These are phyloP conservation scores for Callionymus lyra DNA, from an alignment of 2,113 vertebrate genomes.

Conservation along the genomic window DNA sequence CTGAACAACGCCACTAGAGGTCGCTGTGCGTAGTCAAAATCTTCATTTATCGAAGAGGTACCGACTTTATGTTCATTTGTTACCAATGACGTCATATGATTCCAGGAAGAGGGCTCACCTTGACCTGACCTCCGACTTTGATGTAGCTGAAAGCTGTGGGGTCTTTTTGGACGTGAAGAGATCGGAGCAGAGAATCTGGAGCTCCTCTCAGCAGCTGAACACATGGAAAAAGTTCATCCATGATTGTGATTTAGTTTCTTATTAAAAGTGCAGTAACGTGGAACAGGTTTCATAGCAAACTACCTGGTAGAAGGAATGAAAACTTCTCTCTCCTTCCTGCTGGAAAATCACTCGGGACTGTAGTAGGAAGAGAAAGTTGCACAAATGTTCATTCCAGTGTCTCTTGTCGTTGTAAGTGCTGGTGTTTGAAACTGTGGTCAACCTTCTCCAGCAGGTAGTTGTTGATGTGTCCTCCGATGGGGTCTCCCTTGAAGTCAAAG, in stretches of 20 bases:
- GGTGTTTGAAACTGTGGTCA: conserved; percentile 32
- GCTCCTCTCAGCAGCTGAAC: conserved; percentile 82
- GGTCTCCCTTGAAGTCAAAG: conserved; percentile 98
- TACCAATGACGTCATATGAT: too few species aligned
- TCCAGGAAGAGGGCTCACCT: conserved; percentile 60
- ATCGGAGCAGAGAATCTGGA: conserved; percentile 80
- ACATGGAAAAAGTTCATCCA: neutral
- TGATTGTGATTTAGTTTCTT: neutral
- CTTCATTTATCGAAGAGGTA: too few species aligned
- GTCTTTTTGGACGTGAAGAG: conserved; percentile 87
- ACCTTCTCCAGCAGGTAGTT: conserved; percentile 98
- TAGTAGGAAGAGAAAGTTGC: conserved; percentile 2
- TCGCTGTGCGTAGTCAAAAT: too few species aligned
- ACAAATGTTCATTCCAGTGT: too few species aligned
- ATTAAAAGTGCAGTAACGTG: too few species aligned
- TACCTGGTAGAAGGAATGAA: conserved; percentile 97
- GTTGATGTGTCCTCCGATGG: conserved; percentile 95
- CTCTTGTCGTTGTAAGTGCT: too few species aligned
- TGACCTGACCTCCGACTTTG: conserved; percentile 77
- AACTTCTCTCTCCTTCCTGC: conserved; percentile 87
- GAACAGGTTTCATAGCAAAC: too few species aligned
- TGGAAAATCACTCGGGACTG: conserved; percentile 96
- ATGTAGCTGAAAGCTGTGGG: conserved; percentile 80
- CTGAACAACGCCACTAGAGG: too few species aligned
- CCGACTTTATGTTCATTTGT: too few species aligned